Base-by-base conservation (phyloP, 2,113 vertebrate genomes). In the Uria lomvia region DNA sequence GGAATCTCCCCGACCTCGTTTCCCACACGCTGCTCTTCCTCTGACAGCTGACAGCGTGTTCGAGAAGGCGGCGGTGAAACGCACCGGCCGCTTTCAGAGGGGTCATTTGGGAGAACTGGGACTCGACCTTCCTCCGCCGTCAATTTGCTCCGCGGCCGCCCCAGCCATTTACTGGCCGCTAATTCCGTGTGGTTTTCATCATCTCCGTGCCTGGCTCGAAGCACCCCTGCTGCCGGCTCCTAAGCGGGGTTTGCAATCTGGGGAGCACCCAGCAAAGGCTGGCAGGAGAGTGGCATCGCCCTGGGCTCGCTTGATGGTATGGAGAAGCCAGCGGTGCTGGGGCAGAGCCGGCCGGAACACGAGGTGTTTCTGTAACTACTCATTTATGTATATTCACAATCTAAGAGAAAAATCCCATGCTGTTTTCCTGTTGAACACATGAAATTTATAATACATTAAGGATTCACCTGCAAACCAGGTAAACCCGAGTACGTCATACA, bases 261-360 rank as follows among this genome's bases (percentile, higher is more conserved):
- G 40, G 20, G 20, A 81, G 55, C 59, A 38, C 11, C 19, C 55
- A 16, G 73, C 40, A 52, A 20, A 55, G 88, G 20, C 50, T 58
- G 56, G 32, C 77, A n/a, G 63, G 77, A 56, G 22, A 5, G 47
- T 0, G 4, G 55, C 36, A 34, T 34, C 4, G 0, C 26, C 29
- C 50, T 5, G 71, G 36, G 34, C 55, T 43, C 2, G 3, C 12
- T 7, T 0, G 3, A 4, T 8, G 1, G 4, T 1, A 2, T 1
- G 34, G 52, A 12, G 50, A 0, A 47, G 26, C 12, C 11, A 12
- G 22, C 4, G 29, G 29, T 36, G 77, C 53, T 52, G 49, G 6
- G 58, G 32, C 55, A 53, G 77, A 49, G 70, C 85, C 62, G 52
- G 34, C 63, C 11, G 8, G 49, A 59, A 32, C 62, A 22, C 0